Evolutionary conservation across 2,113 vertebrate species (phyloP), one percentile per base, ranked within the genome.

Genomic region (Chaenogobius annularis): DNA sequence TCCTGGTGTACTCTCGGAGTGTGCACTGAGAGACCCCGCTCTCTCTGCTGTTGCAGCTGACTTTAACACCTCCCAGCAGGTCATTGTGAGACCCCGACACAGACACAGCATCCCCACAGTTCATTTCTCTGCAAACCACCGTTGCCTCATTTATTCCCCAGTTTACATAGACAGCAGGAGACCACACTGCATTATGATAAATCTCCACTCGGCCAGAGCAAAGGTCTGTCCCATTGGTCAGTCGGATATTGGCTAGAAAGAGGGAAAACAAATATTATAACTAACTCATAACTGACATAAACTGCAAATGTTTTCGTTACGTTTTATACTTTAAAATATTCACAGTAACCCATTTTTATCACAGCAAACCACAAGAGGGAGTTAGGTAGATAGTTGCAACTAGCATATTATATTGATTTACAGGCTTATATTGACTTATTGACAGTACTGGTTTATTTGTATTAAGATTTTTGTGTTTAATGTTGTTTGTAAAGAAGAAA

Each of bases 121-220:
- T 74, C 86, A 88, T 90, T 72, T 90, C 82, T 56, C 72, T 83
- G 76, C 90, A 92, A 61, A 85, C 83, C 43, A 88, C 90, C 14
- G 58, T 0, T n/a, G 74, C 84, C 77, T 92, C 85, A 64, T 73
- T 80, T 22, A 26, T 77, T 13, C 83, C 82, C 88, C 88, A 92
- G 62, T 80, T 77, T 3, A 64, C 0, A 44, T 70, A 72, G 44
- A 31, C 70, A 9, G 58, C 82, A 46, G 78, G 10, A 11, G 47
- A 19, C 90, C 90, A 92, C 0, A 64, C 66, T n/a, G 3, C 66
- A 2, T 5, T 20, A 5, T 78, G 37, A 61, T 26, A 0, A 19
- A 88, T 15, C 79, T 90, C 82, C 65, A 92, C 70, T 40, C 84
- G 82, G 23, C 89, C 90, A 14, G 88, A 90, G 78, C 90, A 92